These are phyloP conservation scores for Falco peregrinus DNA, from an alignment of 2,797 vertebrate species.

Conservation along the genomic window DNA sequence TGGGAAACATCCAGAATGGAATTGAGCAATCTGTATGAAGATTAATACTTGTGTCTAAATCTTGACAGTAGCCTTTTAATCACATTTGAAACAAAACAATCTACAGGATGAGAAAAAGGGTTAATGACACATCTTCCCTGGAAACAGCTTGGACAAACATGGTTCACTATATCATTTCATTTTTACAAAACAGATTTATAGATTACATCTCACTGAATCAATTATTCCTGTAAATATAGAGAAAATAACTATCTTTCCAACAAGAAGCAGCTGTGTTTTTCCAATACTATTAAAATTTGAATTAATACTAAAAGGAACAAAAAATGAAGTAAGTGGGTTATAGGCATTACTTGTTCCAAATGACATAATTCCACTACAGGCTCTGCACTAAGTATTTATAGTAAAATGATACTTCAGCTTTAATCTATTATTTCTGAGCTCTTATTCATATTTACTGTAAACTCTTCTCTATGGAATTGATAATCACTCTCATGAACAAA, in stretches of 20 bases:
- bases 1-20: background rate
- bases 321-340: constrained; percentile 39
- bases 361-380: constrained; percentile 37
- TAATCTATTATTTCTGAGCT: constrained; percentile 20
- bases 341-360: constrained; percentile 39
- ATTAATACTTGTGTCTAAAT: background rate
- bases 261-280: constrained; percentile 56
- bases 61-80: constrained; percentile 35
- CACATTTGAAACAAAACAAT: background rate
- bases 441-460: constrained; percentile 16
- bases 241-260: constrained; percentile 38
- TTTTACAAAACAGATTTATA: constrained; percentile 51
- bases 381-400: constrained; percentile 27
- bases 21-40: constrained; percentile 1
- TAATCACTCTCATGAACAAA: background rate
- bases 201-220: constrained; percentile 17
- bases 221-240: constrained; percentile 35
- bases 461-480: background rate
- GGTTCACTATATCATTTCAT: constrained; percentile 21
- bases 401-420: constrained; percentile 36
- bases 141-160: constrained; percentile 39
- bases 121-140: constrained; percentile 16
- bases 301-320: constrained; percentile 58
- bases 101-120: constrained; percentile 8
- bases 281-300: constrained; percentile 47